phyloP scores from a whole-genome alignment of 2,113 vertebrate species.

The Uria aalge region DNA sequence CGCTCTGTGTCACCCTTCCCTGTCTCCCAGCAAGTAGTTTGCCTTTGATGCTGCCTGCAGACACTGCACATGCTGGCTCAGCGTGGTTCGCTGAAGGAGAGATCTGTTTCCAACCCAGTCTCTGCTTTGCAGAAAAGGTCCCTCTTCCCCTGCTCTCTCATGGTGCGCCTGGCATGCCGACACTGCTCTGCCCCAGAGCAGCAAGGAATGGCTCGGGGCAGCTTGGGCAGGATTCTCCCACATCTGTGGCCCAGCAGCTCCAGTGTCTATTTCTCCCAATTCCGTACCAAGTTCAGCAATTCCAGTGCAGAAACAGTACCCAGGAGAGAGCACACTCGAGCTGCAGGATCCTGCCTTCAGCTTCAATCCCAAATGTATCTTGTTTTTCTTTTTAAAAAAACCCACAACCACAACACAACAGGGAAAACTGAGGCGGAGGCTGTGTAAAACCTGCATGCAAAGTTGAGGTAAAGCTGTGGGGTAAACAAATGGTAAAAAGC shows the following conservation, averaged over 20 bases:
- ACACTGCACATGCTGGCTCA: neutral
- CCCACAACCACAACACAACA: neutral
- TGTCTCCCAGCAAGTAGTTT: neutral
- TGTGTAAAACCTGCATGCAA: neutral
- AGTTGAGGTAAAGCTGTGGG: neutral
- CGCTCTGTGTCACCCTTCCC: neutral
- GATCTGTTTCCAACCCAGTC: neutral
- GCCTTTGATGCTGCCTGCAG: neutral
- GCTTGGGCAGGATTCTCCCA: neutral
- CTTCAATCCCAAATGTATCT: neutral
- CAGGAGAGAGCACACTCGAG: neutral
- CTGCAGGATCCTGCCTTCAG: neutral
- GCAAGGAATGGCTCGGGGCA: neutral
- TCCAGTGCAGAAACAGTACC: neutral
- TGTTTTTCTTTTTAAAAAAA: neutral
- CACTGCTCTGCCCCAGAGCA: neutral
- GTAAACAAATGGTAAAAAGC: neutral
- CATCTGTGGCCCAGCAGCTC: neutral
- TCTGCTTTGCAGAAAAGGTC: neutral
- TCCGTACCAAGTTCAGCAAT: neutral
- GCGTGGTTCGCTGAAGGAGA: neutral
- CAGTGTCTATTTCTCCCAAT: neutral
- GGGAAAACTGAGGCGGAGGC: neutral
- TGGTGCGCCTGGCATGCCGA: neutral
- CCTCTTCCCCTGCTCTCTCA: neutral